A percentile compares a stretch with the other conserved stretches of the same genome.
These are phyloP conservation scores for Clarias platycephalus DNA, from an alignment of 2,797 vertebrate genomes.

Conservation along the genomic window DNA sequence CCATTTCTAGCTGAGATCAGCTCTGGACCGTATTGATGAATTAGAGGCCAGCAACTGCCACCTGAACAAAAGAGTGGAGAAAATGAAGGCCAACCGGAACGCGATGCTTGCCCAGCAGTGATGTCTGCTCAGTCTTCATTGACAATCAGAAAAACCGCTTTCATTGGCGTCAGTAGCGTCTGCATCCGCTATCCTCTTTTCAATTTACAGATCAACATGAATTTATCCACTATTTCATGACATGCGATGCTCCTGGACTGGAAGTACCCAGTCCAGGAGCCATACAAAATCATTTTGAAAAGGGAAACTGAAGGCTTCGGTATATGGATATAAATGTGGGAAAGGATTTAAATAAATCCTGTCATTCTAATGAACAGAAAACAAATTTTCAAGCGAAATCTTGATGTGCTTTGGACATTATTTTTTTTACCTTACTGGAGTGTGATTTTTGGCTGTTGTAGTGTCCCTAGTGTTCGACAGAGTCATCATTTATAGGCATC, in stretches of 20 bases:
- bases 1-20: constrained; percentile 80
- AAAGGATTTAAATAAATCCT: neutral
- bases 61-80: constrained; percentile 88
- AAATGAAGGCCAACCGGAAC: constrained; percentile 89
- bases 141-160: neutral
- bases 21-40: constrained; percentile 85
- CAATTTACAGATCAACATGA: neutral
- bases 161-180: constrained; percentile 35
- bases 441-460: neutral
- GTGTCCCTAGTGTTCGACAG: neutral
- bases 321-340: constrained; percentile 5
- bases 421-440: neutral
- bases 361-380: neutral
- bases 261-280: neutral
- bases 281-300: neutral
- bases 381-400: neutral
- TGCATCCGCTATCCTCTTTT: neutral
- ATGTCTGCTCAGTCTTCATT: constrained; percentile 22
- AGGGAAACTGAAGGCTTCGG: neutral
- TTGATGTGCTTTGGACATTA: neutral
- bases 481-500: neutral
- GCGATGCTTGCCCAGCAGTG: constrained; percentile 89
- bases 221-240: neutral
- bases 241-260: neutral
- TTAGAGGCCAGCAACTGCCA: constrained; percentile 87